These are phyloP conservation scores for Epinephelus coioides DNA, from an alignment of 2,797 vertebrate genomes.

Conservation along the genomic window DNA sequence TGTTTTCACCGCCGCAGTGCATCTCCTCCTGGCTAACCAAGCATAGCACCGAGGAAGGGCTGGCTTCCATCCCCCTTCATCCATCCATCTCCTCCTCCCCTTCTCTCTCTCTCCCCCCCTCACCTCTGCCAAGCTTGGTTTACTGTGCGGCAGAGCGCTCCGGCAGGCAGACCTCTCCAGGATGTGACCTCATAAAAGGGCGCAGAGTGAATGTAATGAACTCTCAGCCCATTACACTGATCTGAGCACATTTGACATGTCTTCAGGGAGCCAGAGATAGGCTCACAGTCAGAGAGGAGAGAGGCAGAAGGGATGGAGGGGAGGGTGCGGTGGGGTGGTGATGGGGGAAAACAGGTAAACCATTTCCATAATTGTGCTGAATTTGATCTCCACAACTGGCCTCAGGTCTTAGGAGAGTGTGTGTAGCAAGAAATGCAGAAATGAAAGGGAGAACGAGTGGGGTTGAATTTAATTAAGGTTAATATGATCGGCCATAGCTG, in stretches of 20 bases:
- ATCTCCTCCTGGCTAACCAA: conserved; percentile 67
- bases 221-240: conserved; percentile 85
- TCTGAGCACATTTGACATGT: conserved; percentile 84
- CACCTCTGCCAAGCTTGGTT: conserved; percentile 77
- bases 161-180: conserved; percentile 76
- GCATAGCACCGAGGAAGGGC: conserved; percentile 54
- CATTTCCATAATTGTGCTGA: conserved; percentile 74
- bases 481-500: conserved; percentile 49
- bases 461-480: conserved; percentile 70
- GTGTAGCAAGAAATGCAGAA: conserved; percentile 36
- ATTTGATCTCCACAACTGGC: conserved; percentile 71
- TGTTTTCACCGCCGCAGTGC: conserved; percentile 47
- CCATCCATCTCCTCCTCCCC: conserved; percentile 35
- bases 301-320: conserved; percentile 30
- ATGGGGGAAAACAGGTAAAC: conserved; percentile 54
- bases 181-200: conserved; percentile 88
- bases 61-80: conserved; percentile 52
- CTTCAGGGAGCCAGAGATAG: conserved; percentile 77
- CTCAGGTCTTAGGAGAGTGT: conserved; percentile 36
- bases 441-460: conserved; percentile 31
- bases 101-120: conserved; percentile 5
- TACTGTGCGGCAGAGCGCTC: conserved; percentile 73
- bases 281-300: conserved; percentile 58
- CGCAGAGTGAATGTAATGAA: conserved; percentile 84
- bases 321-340: conserved; percentile 22